These are phyloP conservation scores for Parotia lawesii DNA, from an alignment of 2,113 vertebrate species.

Conservation along the genomic window DNA sequence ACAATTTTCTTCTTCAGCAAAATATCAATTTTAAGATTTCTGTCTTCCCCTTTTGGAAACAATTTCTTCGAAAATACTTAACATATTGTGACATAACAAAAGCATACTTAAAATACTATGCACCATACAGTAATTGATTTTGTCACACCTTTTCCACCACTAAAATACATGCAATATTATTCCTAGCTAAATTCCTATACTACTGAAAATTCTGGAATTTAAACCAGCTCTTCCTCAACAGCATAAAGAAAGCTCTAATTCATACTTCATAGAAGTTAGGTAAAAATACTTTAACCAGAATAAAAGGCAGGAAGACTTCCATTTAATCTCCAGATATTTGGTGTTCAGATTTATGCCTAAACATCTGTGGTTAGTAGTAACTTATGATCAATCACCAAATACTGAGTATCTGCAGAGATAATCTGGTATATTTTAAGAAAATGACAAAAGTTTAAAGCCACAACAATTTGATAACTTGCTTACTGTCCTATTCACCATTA, in stretches of 20 bases:
- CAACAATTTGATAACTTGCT: not conserved
- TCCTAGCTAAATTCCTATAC: not conserved
- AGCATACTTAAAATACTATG: not conserved
- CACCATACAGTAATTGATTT: not conserved
- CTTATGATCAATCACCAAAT: not conserved
- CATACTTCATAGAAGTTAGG: not conserved
- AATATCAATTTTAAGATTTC: not conserved
- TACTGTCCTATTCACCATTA: not conserved
- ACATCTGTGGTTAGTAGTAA: not conserved
- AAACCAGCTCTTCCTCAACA: not conserved
- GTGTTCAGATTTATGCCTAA: not conserved
- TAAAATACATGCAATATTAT: not conserved
- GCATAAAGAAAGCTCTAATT: not conserved
- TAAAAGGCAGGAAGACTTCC: not conserved
- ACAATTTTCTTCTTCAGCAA: not conserved
- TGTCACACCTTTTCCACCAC: not conserved
- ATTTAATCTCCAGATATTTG: not conserved
- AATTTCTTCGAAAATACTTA: not conserved
- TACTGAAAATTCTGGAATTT: not conserved
- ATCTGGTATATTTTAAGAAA: not conserved
- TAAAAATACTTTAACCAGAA: not conserved
- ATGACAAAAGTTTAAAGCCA: not conserved
- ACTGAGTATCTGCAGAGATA: not conserved
- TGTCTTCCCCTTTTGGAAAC: not conserved
- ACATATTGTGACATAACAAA: not conserved